A percentile compares a stretch with the other conserved stretches of the same genome.
phyloP scores from a whole-genome alignment of 2,113 vertebrate species.

The Dipodomys spectabilis region DNA sequence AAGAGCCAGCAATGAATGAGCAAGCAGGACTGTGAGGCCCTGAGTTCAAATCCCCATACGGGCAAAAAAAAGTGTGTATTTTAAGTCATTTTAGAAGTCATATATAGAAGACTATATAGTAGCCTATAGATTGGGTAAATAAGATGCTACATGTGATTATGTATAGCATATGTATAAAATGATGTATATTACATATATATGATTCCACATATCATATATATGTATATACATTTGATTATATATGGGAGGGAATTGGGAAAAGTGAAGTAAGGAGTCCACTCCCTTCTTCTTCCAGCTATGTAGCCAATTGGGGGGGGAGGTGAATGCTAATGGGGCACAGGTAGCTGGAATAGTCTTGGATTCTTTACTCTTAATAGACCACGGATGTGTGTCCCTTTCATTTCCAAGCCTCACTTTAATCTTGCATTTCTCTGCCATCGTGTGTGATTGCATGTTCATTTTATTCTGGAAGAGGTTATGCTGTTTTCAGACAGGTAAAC shows the following conservation, averaged over 20 bases:
- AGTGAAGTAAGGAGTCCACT: not conserved
- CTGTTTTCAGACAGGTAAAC: not conserved
- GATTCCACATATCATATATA: no score
- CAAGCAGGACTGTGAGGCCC: no score
- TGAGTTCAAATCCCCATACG: no score
- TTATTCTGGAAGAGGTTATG: not conserved
- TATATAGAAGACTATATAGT: not conserved
- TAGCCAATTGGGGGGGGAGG: not conserved
- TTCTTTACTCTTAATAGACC: not conserved
- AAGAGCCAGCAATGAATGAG: no score
- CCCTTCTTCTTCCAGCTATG: no score
- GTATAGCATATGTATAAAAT: not conserved
- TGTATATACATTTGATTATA: no score
- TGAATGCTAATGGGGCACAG: not conserved
- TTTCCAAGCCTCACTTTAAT: not conserved
- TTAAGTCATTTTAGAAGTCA: conserved; percentile 11
- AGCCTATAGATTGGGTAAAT: no score
- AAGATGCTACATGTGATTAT: not conserved
- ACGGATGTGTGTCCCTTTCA: not conserved
- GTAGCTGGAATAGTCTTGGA: no score
- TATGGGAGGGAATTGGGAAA: not conserved
- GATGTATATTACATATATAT: no score
- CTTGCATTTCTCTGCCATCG: not conserved
- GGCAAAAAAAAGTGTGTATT: not conserved
- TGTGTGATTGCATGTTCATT: no score